These are phyloP conservation scores for Lasiurus borealis DNA, from an alignment of 2,113 vertebrate genomes.

Conservation along the genomic window DNA sequence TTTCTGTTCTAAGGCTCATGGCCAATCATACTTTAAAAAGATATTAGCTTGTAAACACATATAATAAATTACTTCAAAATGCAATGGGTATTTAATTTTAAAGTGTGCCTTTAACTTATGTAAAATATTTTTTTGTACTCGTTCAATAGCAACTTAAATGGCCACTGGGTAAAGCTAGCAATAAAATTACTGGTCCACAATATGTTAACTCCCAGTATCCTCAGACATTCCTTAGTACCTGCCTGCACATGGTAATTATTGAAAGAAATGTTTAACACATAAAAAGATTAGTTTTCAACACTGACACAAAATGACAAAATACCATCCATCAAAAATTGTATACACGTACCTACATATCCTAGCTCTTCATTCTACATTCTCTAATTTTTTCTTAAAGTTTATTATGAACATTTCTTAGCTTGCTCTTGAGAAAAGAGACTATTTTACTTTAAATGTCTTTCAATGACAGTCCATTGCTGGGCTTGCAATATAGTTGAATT, in stretches of 20 bases:
- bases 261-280: conserved; percentile 20
- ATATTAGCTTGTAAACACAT: too few species aligned
- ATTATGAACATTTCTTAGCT: conserved; percentile 55
- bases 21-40: too few species aligned
- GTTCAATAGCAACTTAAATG: too few species aligned
- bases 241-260: background rate
- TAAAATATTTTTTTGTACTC: too few species aligned
- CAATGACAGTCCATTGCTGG: background rate
- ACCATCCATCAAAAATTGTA: conserved; percentile 40
- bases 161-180: too few species aligned
- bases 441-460: conserved; percentile 50
- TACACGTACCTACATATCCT: background rate
- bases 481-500: conserved; percentile 21
- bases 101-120: too few species aligned
- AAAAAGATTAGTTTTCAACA: conserved; percentile 30
- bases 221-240: background rate
- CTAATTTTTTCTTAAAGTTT: conserved; percentile 28
- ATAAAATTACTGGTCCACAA: too few species aligned
- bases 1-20: too few species aligned
- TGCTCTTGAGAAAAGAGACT: conserved; percentile 47
- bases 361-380: conserved; percentile 56
- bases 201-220: background rate
- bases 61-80: too few species aligned
- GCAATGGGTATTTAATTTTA: too few species aligned
- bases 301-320: conserved; percentile 60